These are phyloP conservation scores for Philaenus spumarius DNA, from an alignment of 1,140 invertebrate species.

Conservation along the genomic window DNA sequence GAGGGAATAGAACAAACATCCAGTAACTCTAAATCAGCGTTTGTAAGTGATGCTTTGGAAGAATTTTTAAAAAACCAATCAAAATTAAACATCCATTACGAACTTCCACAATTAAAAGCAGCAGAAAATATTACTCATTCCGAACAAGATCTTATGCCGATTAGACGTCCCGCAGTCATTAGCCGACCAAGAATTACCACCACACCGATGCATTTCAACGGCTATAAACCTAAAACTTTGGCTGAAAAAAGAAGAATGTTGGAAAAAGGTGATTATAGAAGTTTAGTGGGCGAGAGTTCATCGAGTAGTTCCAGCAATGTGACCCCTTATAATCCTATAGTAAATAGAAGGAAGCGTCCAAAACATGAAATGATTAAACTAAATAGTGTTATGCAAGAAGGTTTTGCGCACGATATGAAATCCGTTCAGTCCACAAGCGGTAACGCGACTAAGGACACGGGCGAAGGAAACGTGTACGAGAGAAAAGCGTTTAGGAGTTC, in stretches of 20 bases:
- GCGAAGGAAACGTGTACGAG: too few relatives aligned
- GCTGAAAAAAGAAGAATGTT: slow-evolving; percentile 4
- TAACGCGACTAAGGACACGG: too few relatives aligned
- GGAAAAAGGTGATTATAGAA: neutral
- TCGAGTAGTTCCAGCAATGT: too few relatives aligned
- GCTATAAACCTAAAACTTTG: slow-evolving; percentile 1
- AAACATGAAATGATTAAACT: too few relatives aligned
- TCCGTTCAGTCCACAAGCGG: too few relatives aligned
- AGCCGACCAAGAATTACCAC: neutral
- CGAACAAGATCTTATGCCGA: neutral
- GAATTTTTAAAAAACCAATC: neutral
- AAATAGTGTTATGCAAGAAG: too few relatives aligned
- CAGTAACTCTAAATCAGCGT: neutral
- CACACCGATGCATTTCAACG: neutral
- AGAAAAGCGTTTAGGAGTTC: too few relatives aligned
- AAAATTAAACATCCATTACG: slow-evolving; percentile 11
- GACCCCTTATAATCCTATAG: too few relatives aligned
- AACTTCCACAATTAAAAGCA: slow-evolving; percentile 8
- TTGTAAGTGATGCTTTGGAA: slow-evolving; percentile 11
- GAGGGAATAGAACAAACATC: neutral
- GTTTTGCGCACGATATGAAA: too few relatives aligned
- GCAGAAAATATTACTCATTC: slow-evolving; percentile 8
- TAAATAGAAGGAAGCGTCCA: too few relatives aligned
- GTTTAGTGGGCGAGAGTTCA: too few relatives aligned
- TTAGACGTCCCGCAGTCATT: neutral